phyloP scores from a whole-genome alignment of 2,888 invertebrate species.

The Microchrysa polita region DNA sequence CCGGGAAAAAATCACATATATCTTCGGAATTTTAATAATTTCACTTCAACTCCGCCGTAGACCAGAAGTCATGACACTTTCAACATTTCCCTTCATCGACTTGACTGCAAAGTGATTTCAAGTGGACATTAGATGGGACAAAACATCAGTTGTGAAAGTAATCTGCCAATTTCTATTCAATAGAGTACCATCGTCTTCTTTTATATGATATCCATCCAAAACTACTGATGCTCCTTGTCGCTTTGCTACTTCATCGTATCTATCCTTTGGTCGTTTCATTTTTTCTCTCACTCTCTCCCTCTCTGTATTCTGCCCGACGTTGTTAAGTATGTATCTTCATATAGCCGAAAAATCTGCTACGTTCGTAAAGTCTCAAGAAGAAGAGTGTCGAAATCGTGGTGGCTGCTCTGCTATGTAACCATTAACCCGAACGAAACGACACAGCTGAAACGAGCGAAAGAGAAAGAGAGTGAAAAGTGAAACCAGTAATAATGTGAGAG shows the following conservation, averaged over 20 bases:
- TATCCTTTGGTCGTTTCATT: neutral
- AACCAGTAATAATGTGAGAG: neutral
- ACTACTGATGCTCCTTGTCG: neutral
- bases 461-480: too few relatives aligned
- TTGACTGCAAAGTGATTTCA: slow-evolving; percentile 27
- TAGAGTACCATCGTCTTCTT: slow-evolving; percentile 17
- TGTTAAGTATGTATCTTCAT: too few relatives aligned
- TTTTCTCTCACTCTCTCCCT: too few relatives aligned
- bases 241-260: neutral
- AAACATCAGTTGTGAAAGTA: slow-evolving; percentile 34
- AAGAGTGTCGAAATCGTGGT: neutral
- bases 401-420: too few relatives aligned
- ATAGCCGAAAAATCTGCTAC: neutral
- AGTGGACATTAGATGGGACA: slow-evolving; percentile 26
- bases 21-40: too few relatives aligned
- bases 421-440: neutral
- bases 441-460: too few relatives aligned
- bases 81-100: neutral
- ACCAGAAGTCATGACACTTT: neutral
- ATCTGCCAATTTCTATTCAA: slow-evolving; percentile 40
- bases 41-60: too few relatives aligned
- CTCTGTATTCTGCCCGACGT: too few relatives aligned
- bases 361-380: neutral
- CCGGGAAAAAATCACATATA: too few relatives aligned
- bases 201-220: neutral